A percentile compares a stretch with the other conserved stretches of the same genome.
phyloP scores from a whole-genome alignment of 2,797 vertebrate genomes.

The Hydrolagus colliei region DNA sequence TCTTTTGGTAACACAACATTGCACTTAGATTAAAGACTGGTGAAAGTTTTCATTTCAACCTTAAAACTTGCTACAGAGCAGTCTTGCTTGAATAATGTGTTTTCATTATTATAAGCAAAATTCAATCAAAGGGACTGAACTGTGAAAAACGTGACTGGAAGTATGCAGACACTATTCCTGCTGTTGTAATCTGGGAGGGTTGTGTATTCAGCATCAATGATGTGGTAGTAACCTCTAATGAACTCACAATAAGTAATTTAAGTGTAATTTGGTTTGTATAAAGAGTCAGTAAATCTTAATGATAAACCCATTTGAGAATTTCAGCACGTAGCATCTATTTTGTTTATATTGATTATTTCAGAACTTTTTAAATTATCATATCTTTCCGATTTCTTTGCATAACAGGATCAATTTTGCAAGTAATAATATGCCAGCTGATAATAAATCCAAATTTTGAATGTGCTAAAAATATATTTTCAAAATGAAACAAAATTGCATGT shows the following conservation, averaged over 20 bases:
- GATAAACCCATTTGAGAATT: background rate
- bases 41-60: slow-evolving; percentile 1
- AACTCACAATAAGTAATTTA: slow-evolving; percentile 28
- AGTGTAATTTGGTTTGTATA: background rate
- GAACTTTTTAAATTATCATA: background rate
- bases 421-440: background rate
- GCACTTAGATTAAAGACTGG: slow-evolving; percentile 22
- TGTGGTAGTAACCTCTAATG: slow-evolving; percentile 16
- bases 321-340: background rate
- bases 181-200: background rate
- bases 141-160: slow-evolving; percentile 8
- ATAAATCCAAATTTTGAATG: background rate
- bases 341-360: slow-evolving; percentile 9
- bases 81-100: slow-evolving; percentile 24
- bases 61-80: slow-evolving; percentile 20
- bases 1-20: slow-evolving; percentile 6
- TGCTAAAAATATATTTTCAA: background rate
- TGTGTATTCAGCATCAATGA: slow-evolving; percentile 19
- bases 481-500: too few relatives aligned
- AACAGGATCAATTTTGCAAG: background rate
- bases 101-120: slow-evolving; percentile 28
- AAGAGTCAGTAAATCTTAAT: background rate
- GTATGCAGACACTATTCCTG: background rate
- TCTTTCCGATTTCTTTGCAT: background rate
- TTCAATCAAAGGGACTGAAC: slow-evolving; percentile 24